Percentiles rank a stretch among this genome's conserved stretches.
These are phyloP conservation scores for Odontocolon sp. DNA, from an alignment of 2,888 invertebrate genomes.

Conservation along the genomic window DNA sequence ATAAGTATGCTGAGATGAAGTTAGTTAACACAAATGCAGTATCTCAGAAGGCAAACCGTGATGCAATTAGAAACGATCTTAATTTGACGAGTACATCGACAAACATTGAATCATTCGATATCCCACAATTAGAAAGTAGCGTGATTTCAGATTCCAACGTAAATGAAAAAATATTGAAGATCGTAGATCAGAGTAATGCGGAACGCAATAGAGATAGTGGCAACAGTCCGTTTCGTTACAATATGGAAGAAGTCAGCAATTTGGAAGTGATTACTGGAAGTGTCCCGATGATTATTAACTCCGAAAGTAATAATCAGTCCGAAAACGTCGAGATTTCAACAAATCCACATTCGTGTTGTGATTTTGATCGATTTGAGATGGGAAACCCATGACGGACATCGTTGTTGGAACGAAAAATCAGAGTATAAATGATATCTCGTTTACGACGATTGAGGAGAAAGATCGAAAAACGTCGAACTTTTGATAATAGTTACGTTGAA, in stretches of 20 bases:
- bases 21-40: not conserved
- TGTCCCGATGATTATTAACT: not conserved
- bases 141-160: not conserved
- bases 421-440: too few relatives aligned
- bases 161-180: not conserved
- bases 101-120: too few relatives aligned
- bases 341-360: not conserved
- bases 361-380: too few relatives aligned
- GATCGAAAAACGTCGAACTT: slow-evolving; percentile 12
- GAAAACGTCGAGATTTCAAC: not conserved
- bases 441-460: too few relatives aligned
- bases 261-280: not conserved
- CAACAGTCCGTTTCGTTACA: not conserved
- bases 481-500: not conserved
- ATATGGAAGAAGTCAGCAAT: not conserved
- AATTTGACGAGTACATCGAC: not conserved
- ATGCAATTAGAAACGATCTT: not conserved
- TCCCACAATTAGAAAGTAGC: too few relatives aligned
- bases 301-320: not conserved
- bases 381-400: too few relatives aligned
- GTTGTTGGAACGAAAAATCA: too few relatives aligned
- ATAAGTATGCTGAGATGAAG: not conserved
- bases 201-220: not conserved
- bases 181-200: not conserved
- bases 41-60: not conserved